These are phyloP conservation scores for Tipula unca DNA, from an alignment of 2,888 invertebrate genomes.

Conservation along the genomic window DNA sequence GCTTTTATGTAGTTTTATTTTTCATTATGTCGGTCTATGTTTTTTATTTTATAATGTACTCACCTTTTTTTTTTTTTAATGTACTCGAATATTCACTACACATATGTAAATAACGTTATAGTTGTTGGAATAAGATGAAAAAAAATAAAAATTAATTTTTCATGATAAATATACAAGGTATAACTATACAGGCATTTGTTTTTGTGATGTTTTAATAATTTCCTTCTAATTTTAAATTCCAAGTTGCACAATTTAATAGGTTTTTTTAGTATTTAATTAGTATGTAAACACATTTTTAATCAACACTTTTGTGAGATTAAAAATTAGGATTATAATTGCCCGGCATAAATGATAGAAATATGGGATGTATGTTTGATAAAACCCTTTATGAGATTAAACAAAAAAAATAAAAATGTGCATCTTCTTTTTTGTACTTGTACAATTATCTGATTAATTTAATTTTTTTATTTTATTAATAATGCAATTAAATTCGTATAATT, in stretches of 20 bases:
- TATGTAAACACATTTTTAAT: not conserved
- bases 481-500: not conserved
- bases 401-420: not conserved
- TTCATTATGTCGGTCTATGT: not conserved
- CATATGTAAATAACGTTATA: not conserved
- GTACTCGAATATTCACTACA: not conserved
- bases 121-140: slow-evolving; percentile 4
- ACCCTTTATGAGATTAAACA: not conserved
- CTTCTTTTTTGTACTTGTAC: not conserved
- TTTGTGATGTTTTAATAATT: not conserved
- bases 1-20: not conserved
- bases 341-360: not conserved
- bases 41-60: not conserved
- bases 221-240: slow-evolving; percentile 8
- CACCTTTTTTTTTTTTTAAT: not conserved
- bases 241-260: not conserved
- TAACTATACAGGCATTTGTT: not conserved
- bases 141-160: not conserved
- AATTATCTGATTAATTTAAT: not conserved
- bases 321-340: not conserved
- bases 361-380: not conserved
- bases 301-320: not conserved
- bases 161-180: not conserved
- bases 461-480: too few species aligned
- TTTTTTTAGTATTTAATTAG: not conserved